phyloP scores from a whole-genome alignment of 2,113 vertebrate genomes.

The Cryptoleucopteryx plumbea region DNA sequence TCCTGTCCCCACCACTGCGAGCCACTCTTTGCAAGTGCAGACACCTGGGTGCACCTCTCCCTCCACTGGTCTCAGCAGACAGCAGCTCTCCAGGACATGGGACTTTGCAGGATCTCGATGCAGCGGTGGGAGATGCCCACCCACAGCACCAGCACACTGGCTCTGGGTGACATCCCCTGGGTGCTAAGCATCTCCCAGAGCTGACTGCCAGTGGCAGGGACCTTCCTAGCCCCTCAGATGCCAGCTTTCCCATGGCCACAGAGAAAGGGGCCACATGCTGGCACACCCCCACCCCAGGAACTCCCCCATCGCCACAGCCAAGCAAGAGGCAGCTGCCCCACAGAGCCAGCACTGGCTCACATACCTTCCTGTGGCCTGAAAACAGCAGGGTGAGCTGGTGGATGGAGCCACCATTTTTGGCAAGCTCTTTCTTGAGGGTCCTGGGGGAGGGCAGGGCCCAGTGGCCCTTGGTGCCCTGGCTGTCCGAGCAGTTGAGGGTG shows the following conservation, averaged over 20 bases:
- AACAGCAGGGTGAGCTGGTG: slow-evolving; percentile 93
- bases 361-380: slow-evolving; percentile 88
- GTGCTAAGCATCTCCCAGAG: background rate
- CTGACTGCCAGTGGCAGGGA: background rate
- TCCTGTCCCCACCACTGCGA: background rate
- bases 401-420: slow-evolving; percentile 90
- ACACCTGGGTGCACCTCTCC: background rate
- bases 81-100: background rate
- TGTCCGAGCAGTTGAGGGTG: slow-evolving; percentile 87
- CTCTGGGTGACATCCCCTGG: background rate
- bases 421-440: slow-evolving; percentile 91
- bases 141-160: background rate
- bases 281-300: background rate
- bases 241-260: background rate
- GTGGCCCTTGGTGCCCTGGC: slow-evolving; percentile 46
- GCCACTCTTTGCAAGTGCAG: background rate
- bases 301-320: background rate
- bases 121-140: background rate
- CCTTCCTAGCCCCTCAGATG: background rate
- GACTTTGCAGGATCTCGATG: background rate
- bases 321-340: background rate
- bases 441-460: slow-evolving; percentile 91
- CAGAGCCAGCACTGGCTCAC: background rate
- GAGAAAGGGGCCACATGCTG: fast-evolving
- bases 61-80: background rate